phyloP scores from a whole-genome alignment of 1,140 invertebrate genomes.

The Trichonephila inaurata region DNA sequence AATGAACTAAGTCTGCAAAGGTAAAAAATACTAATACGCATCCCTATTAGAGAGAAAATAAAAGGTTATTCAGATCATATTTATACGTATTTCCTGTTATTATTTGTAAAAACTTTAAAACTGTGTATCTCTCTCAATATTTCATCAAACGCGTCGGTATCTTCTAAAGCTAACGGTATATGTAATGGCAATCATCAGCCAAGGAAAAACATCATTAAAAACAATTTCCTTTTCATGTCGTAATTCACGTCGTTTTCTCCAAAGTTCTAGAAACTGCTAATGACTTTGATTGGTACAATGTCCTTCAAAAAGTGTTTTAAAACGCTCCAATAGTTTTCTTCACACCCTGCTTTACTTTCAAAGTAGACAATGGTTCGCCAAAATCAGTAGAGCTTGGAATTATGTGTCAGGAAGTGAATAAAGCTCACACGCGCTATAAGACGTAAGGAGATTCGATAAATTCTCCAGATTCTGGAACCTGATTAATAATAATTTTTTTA shows the following conservation, averaged over 20 bases:
- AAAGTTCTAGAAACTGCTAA: not conserved
- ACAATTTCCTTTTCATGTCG: not conserved
- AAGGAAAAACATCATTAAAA: not conserved
- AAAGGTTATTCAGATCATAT: too few relatives aligned
- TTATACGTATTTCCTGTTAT: too few relatives aligned
- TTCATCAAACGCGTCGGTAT: too few relatives aligned
- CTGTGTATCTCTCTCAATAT: too few relatives aligned
- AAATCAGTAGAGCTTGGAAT: not conserved
- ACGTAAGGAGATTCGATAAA: not conserved
- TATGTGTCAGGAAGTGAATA: constrained; percentile 35
- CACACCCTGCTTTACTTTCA: not conserved
- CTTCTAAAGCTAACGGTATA: too few relatives aligned
- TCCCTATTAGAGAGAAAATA: too few relatives aligned
- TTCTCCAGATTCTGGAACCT: not conserved
- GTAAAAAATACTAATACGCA: too few relatives aligned
- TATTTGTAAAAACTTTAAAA: too few relatives aligned
- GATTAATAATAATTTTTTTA: not conserved
- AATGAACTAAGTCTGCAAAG: too few relatives aligned
- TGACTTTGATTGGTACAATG: not conserved
- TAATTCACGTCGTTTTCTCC: not conserved
- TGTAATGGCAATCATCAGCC: too few relatives aligned
- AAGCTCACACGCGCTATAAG: not conserved
- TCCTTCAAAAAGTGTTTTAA: constrained; percentile 4
- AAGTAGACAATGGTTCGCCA: not conserved
- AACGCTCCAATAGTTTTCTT: constrained; percentile 13